phyloP scores from a whole-genome alignment of 1,140 invertebrate species.

The Zaprionus nigranus region DNA sequence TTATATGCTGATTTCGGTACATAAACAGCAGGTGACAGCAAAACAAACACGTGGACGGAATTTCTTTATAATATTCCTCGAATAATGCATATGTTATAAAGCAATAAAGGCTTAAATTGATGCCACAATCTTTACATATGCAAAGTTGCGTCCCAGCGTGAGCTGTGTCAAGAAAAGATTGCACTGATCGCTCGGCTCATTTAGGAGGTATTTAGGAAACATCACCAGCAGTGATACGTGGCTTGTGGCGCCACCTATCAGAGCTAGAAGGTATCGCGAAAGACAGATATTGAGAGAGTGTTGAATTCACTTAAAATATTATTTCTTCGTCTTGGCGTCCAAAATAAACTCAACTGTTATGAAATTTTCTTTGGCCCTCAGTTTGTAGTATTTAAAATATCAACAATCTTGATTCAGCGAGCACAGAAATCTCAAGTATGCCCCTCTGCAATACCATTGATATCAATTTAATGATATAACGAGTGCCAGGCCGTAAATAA shows the following conservation, averaged over 20 bases:
- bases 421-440: conserved; percentile 23
- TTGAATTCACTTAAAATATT: not conserved
- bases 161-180: conserved; percentile 23
- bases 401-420: not conserved
- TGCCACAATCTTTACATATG: conserved; percentile 34
- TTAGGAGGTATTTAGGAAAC: conserved; percentile 25
- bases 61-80: conserved; percentile 62
- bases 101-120: conserved; percentile 47
- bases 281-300: not conserved
- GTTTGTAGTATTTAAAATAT: not conserved
- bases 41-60: conserved; percentile 48
- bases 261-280: not conserved
- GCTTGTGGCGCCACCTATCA: conserved; percentile 18
- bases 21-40: conserved; percentile 81
- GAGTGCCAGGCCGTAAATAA: conserved; percentile 57
- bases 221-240: conserved; percentile 16
- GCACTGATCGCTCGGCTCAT: conserved; percentile 26
- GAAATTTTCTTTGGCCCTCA: not conserved
- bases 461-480: conserved; percentile 60
- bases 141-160: conserved; percentile 47
- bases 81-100: conserved; percentile 72
- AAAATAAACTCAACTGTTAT: not conserved
- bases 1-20: conserved; percentile 75
- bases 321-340: not conserved
- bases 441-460: conserved; percentile 50